Conservation (phyloP, 1,140 invertebrate genomes). For the Papilio polyxenes region DNA sequence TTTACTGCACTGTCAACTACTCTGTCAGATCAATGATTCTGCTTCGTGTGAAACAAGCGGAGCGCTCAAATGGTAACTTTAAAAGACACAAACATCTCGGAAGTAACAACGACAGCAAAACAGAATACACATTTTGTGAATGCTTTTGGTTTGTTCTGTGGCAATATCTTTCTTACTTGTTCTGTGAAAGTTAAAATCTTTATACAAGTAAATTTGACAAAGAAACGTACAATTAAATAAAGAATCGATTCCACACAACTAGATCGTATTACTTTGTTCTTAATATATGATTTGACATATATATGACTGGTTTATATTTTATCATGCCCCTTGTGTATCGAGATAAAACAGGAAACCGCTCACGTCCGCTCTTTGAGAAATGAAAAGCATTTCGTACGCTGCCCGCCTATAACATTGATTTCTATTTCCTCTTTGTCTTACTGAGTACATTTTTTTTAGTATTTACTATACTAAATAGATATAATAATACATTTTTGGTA, state of each 20-base stretch:
- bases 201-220: background rate
- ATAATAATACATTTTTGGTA: too few relatives aligned
- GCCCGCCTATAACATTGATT: background rate
- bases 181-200: background rate
- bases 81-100: background rate
- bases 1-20: too few relatives aligned
- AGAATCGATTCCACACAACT: too few relatives aligned
- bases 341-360: background rate
- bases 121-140: background rate
- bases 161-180: background rate
- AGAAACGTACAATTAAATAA: background rate
- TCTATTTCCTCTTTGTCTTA: background rate
- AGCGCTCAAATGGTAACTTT: background rate
- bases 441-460: too few relatives aligned
- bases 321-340: background rate
- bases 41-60: too few relatives aligned
- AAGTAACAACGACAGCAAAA: background rate
- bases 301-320: background rate
- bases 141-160: background rate
- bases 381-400: constrained; percentile 1
- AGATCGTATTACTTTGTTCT: too few relatives aligned
- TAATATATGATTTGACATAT: background rate
- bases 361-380: background rate
- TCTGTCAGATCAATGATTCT: too few relatives aligned
- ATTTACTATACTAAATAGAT: too few relatives aligned